These are phyloP conservation scores for Tetropium fuscum DNA, from an alignment of 2,888 invertebrate species.

Conservation along the genomic window DNA sequence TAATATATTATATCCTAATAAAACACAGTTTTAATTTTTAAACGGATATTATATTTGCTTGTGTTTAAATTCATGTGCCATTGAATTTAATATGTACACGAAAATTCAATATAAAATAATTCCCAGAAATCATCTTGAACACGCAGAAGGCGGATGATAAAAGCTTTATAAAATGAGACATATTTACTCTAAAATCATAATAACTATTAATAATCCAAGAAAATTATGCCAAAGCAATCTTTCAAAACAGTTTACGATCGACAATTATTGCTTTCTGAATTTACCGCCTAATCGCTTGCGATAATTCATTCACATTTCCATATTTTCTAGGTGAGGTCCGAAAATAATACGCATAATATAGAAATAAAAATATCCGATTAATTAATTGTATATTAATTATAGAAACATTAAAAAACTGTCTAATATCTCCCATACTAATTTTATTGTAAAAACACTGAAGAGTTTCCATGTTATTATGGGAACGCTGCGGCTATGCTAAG, in stretches of 20 bases:
- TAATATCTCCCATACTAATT: not conserved
- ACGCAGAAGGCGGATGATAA: no score
- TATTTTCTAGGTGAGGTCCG: conserved; percentile 18
- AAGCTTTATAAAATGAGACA: no score
- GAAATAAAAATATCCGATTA: conserved; percentile 2
- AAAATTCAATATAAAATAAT: no score
- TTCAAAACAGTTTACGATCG: conserved; percentile 5
- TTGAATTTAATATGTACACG: no score
- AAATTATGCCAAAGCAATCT: not conserved
- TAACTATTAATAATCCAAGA: conserved; percentile 14
- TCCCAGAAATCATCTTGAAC: no score
- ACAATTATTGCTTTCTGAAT: conserved; percentile 5
- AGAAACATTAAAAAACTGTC: conserved; percentile 6
- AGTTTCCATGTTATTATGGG: conserved; percentile 4
- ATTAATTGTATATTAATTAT: conserved; percentile 21
- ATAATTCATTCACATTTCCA: conserved; percentile 12
- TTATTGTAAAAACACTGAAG: not conserved
- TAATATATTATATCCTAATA: no score
- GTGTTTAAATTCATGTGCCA: no score
- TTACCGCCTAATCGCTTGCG: not conserved
- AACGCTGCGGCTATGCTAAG: not conserved
- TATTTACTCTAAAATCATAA: not conserved
- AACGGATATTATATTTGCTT: no score
- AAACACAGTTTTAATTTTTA: no score
- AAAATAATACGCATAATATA: conserved; percentile 12